Conservation (phyloP, 2,888 invertebrate species). For the Dioctria linearis region DNA sequence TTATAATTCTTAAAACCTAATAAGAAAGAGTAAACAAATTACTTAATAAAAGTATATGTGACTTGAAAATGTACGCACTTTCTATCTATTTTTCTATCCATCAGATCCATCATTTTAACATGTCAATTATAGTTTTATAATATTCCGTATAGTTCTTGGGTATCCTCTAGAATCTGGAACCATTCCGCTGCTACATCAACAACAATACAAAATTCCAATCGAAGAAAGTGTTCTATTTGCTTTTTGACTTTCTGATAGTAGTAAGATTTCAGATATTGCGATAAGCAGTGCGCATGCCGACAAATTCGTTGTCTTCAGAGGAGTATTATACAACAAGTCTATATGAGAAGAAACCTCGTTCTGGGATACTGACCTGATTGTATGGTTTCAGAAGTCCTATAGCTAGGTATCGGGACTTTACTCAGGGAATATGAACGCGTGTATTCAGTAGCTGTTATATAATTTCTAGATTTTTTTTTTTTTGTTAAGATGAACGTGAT, state of each 20-base stretch:
- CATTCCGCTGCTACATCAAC: not conserved
- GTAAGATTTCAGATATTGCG: constrained; percentile 31
- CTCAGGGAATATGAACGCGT: too few species aligned
- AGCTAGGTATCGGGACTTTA: not conserved
- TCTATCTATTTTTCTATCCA: constrained; percentile 30
- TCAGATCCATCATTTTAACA: constrained; percentile 24
- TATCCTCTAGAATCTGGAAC: not conserved
- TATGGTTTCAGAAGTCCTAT: constrained; percentile 16
- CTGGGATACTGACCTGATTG: not conserved
- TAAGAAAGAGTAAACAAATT: not conserved
- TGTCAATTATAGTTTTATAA: constrained; percentile 24
- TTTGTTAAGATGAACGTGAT: too few species aligned
- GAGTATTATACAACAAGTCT: constrained; percentile 3
- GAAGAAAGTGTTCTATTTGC: constrained; percentile 48
- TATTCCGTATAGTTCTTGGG: not conserved
- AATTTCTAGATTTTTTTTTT: too few species aligned
- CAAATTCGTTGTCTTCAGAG: constrained; percentile 11
- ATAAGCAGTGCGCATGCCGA: constrained; percentile 40
- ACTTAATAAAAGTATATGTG: not conserved
- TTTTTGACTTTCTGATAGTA: constrained; percentile 49
- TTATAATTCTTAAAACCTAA: too few species aligned
- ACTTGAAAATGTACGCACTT: too few species aligned
- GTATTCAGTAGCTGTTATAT: too few species aligned
- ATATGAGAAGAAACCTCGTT: not conserved
- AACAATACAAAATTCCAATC: constrained; percentile 42